phyloP scores from a whole-genome alignment of 2,888 invertebrate genomes.

The Diogma glabrata region DNA sequence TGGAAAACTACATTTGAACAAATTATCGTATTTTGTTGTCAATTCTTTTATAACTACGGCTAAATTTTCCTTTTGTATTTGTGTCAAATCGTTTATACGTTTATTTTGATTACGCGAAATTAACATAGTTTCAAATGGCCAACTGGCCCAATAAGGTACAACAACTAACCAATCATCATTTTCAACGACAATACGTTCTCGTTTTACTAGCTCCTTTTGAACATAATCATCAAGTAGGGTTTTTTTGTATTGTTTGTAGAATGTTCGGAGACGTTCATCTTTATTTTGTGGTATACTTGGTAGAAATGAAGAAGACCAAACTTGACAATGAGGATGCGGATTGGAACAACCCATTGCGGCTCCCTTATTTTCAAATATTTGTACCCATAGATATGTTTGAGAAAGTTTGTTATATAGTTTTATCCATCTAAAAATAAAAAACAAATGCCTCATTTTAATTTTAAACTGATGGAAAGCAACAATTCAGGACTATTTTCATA shows the following conservation, averaged over 20 bases:
- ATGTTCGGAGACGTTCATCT: conserved; percentile 61
- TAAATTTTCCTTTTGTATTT: conserved; percentile 52
- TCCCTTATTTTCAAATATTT: conserved; percentile 97
- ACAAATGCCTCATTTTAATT: no score
- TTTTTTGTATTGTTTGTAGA: conserved; percentile 54
- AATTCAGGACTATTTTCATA: no score
- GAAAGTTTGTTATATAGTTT: conserved; percentile 63
- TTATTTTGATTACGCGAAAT: conserved; percentile 64
- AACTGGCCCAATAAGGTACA: conserved; percentile 95
- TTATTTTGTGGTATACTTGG: conserved; percentile 80
- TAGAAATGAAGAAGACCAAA: conserved; percentile 90
- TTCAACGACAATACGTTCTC: conserved; percentile 71
- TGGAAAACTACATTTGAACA: conserved; percentile 84
- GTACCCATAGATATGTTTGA: conserved; percentile 75
- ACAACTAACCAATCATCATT: conserved; percentile 83
- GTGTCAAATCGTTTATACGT: conserved; percentile 64
- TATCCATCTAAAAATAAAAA: conserved; percentile 60
- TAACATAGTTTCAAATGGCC: conserved; percentile 86
- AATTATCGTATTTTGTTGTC: conserved; percentile 86
- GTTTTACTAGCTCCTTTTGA: conserved; percentile 58
- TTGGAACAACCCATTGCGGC: conserved; percentile 96
- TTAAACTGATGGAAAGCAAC: no score
- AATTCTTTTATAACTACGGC: conserved; percentile 71
- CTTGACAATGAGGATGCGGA: conserved; percentile 95
- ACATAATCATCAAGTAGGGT: conserved; percentile 78